phyloP scores from a whole-genome alignment of 1,140 invertebrate genomes.

The Riptortus pedestris region DNA sequence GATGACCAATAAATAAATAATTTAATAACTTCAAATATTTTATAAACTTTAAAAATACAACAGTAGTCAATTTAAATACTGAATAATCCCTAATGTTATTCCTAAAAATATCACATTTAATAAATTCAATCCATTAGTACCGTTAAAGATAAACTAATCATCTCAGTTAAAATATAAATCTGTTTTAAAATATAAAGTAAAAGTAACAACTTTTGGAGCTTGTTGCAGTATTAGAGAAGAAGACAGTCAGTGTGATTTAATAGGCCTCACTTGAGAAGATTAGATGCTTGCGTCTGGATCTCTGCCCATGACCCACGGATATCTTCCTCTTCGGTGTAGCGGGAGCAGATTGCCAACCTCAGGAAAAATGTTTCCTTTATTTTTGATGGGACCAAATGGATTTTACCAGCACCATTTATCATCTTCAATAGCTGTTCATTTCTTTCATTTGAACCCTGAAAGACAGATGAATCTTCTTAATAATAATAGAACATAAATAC shows the following conservation, averaged over 20 bases:
- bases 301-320: slow-evolving; percentile 80
- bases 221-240: too few species aligned
- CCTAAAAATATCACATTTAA: neutral
- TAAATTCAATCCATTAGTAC: neutral
- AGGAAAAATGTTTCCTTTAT: slow-evolving; percentile 75
- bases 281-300: slow-evolving; percentile 53
- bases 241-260: neutral
- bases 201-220: neutral
- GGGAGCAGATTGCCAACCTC: slow-evolving; percentile 81
- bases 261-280: neutral
- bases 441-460: slow-evolving; percentile 62
- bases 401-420: slow-evolving; percentile 84
- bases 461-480: slow-evolving; percentile 26
- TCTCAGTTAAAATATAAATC: neutral
- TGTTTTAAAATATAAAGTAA: neutral
- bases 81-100: neutral
- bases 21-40: too few species aligned
- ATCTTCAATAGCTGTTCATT: slow-evolving; percentile 75
- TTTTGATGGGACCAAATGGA: slow-evolving; percentile 89
- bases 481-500: neutral
- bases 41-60: too few species aligned
- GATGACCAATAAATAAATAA: too few species aligned
- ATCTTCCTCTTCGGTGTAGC: slow-evolving; percentile 69
- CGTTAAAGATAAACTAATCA: neutral
- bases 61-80: too few species aligned